Evolutionary conservation across 2,113 vertebrate genomes (phyloP).

Genomic region (Gopherus flavomarginatus): DNA sequence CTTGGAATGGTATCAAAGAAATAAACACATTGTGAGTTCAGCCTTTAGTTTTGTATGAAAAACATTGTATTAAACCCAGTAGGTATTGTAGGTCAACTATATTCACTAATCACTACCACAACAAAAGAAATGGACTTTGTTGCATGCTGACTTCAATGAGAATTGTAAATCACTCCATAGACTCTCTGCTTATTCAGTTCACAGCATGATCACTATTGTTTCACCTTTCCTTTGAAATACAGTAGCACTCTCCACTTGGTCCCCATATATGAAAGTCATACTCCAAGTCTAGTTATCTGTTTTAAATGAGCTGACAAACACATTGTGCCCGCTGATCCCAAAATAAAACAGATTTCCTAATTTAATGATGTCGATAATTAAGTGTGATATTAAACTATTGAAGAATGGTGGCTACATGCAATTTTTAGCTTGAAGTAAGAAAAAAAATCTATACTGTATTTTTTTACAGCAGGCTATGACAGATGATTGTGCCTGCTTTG

Average conservation of each 20-base stretch:
- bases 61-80: slow-evolving; percentile 61
- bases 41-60: slow-evolving; percentile 41
- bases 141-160: slow-evolving; percentile 69
- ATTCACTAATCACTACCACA: slow-evolving; percentile 72
- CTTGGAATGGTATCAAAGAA: background rate
- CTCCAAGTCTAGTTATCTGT: slow-evolving; percentile 70
- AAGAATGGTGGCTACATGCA: slow-evolving; percentile 29
- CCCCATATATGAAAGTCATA: slow-evolving; percentile 67
- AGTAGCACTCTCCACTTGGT: slow-evolving; percentile 47
- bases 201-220: slow-evolving; percentile 65
- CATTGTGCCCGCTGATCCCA: slow-evolving; percentile 62
- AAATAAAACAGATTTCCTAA: slow-evolving; percentile 52
- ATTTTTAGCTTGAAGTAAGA: slow-evolving; percentile 33
- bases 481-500: background rate
- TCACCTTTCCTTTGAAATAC: slow-evolving; percentile 73
- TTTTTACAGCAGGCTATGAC: background rate
- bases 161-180: slow-evolving; percentile 74
- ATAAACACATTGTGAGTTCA: slow-evolving; percentile 30
- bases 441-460: background rate
- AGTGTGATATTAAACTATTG: slow-evolving; percentile 62
- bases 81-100: slow-evolving; percentile 55
- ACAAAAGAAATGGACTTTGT: slow-evolving; percentile 58
- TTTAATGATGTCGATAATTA: slow-evolving; percentile 67
- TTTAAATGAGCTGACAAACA: slow-evolving; percentile 73
- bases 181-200: slow-evolving; percentile 75